phyloP scores from a whole-genome alignment of 53 echinoderm and acorn worm species.

The Arbacia lixula region DNA sequence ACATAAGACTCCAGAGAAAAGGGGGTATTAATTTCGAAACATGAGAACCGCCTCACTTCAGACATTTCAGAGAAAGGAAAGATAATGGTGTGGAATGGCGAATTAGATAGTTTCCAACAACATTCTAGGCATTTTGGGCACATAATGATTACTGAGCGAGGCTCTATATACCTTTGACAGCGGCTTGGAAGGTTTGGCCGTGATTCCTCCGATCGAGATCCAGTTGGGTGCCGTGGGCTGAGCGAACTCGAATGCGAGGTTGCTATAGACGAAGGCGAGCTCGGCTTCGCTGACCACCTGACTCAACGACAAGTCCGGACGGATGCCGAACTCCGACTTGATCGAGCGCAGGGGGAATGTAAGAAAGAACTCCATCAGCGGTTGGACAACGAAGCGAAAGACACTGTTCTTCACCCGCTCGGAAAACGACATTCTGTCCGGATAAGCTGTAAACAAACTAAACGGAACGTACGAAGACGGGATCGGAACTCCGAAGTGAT shows the following conservation, averaged over 20 bases:
- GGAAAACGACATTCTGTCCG: constrained; percentile 68
- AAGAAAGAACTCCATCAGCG: not conserved
- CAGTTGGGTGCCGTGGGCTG: constrained; percentile 70
- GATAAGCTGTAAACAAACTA: constrained; percentile 28
- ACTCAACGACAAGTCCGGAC: constrained; percentile 38
- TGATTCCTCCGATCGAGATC: constrained; percentile 58
- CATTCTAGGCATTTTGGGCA: too few species aligned
- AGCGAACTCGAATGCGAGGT: constrained; percentile 73
- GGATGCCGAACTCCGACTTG: constrained; percentile 48
- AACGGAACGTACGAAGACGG: constrained; percentile 77
- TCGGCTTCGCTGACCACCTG: constrained; percentile 46
- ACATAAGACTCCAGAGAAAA: too few species aligned
- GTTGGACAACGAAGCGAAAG: constrained; percentile 14
- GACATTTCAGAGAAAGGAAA: too few species aligned
- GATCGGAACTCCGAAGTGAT: constrained; percentile 59
- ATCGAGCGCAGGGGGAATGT: not conserved
- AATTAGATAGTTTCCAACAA: too few species aligned
- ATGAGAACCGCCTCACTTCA: too few species aligned
- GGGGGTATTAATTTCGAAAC: too few species aligned
- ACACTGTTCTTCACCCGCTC: constrained; percentile 58
- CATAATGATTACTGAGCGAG: too few species aligned
- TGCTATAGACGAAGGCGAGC: constrained; percentile 59
- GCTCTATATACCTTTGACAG: constrained; percentile 47
- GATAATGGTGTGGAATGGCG: too few species aligned
- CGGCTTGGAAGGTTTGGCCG: constrained; percentile 37